A percentile compares a stretch with the other conserved stretches of the same genome.
Conservation (phyloP, 2,797 vertebrate genomes). For the Ficedula albicollis region DNA sequence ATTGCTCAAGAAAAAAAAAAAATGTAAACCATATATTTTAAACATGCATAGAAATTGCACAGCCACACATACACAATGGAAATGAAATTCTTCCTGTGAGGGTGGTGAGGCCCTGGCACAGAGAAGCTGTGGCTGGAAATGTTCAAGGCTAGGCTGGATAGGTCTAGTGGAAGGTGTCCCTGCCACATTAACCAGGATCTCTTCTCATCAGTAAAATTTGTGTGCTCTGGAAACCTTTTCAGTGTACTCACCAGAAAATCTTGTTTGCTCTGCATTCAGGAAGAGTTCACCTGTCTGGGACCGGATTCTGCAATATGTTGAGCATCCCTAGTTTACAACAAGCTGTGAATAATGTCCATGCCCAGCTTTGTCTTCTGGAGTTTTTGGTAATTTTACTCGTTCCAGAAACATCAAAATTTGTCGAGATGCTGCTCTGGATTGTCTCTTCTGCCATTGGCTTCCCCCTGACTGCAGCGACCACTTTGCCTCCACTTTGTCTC, state of each 20-base stretch:
- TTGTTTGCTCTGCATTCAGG: background rate
- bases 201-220: background rate
- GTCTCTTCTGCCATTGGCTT: background rate
- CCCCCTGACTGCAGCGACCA: background rate
- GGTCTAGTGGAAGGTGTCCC: background rate
- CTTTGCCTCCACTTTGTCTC: too few species aligned
- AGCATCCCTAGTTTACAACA: background rate
- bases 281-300: background rate
- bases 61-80: background rate
- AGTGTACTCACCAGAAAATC: background rate
- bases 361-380: background rate
- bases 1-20: background rate
- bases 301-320: background rate
- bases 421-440: background rate
- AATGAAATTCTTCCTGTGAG: background rate
- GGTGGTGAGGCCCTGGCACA: background rate
- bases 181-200: background rate
- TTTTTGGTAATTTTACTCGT: background rate
- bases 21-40: background rate
- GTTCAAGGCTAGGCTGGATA: background rate
- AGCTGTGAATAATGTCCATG: background rate
- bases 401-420: background rate
- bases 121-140: background rate
- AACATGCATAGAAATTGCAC: background rate
- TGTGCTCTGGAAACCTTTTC: background rate